Evolutionary conservation across 2,113 vertebrate species (phyloP).

Genomic region (Rhinichthys klamathensis): DNA sequence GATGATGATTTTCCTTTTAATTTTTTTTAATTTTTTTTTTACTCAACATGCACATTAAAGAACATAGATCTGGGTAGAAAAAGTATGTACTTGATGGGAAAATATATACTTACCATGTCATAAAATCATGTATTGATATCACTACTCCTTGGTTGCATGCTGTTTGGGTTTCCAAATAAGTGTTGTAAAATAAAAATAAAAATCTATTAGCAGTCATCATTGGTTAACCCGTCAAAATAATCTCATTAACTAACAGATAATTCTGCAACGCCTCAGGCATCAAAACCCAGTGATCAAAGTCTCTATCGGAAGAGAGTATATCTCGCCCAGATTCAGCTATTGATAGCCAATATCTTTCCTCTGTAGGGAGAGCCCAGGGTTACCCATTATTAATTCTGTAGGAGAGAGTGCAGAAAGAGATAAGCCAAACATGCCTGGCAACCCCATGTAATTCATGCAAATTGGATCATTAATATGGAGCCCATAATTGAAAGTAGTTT

Average conservation of each 20-base stretch:
- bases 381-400: neutral
- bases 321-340: neutral
- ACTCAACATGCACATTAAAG: too few relatives aligned
- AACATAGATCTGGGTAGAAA: too few relatives aligned
- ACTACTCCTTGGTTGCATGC: too few relatives aligned
- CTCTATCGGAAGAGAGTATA: neutral
- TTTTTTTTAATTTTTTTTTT: too few relatives aligned
- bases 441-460: neutral
- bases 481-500: neutral
- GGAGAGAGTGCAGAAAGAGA: neutral
- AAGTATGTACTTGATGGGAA: too few relatives aligned
- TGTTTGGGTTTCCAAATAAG: neutral
- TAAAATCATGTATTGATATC: too few relatives aligned
- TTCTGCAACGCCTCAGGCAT: neutral
- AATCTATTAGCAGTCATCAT: neutral
- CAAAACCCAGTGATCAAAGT: neutral
- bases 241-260: constrained; percentile 1
- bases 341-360: constrained; percentile 1
- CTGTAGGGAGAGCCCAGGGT: neutral
- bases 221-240: neutral
- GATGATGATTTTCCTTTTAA: too few relatives aligned
- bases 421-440: neutral
- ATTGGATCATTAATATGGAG: neutral
- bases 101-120: too few relatives aligned
- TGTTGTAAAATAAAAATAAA: neutral